Evolutionary conservation across 2,113 vertebrate species (phyloP).

Genomic region (Apodemus speciosus): DNA sequence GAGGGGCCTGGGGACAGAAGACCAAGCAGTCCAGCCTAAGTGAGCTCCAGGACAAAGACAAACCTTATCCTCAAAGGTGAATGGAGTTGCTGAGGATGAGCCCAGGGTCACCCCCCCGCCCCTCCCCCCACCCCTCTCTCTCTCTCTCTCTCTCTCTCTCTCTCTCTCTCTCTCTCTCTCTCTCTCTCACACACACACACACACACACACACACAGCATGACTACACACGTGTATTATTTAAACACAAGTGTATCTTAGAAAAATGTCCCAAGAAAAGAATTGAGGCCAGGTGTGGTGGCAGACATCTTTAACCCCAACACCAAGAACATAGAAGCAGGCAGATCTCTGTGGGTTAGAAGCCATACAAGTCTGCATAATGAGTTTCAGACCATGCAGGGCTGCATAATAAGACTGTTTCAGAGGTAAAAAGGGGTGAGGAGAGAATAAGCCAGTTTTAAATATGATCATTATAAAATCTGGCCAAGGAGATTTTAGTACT

Average conservation of each 20-base stretch:
- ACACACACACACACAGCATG: background rate
- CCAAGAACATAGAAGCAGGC: background rate
- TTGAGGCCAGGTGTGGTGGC: background rate
- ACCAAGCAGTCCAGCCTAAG: background rate
- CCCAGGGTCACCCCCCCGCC: background rate
- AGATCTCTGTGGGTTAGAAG: background rate
- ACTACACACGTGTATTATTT: conserved; percentile 30
- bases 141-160: too few species aligned
- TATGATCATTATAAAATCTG: background rate
- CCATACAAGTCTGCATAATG: background rate
- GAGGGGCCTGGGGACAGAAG: too few species aligned
- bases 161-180: too few species aligned
- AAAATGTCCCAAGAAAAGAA: conserved; percentile 51
- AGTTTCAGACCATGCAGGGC: background rate
- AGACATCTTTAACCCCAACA: background rate
- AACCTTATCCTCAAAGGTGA: background rate
- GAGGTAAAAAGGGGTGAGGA: too few species aligned
- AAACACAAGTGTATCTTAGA: conserved; percentile 31
- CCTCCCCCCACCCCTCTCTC: too few species aligned
- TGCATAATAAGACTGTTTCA: background rate
- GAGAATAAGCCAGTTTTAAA: background rate
- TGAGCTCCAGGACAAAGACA: background rate
- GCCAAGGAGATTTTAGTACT: conserved; percentile 26
- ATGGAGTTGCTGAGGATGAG: background rate
- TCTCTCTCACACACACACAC: background rate